phyloP scores from a whole-genome alignment of 37 sponge, comb jelly and placozoan genomes.

The Diacarnus erythraeanus region DNA sequence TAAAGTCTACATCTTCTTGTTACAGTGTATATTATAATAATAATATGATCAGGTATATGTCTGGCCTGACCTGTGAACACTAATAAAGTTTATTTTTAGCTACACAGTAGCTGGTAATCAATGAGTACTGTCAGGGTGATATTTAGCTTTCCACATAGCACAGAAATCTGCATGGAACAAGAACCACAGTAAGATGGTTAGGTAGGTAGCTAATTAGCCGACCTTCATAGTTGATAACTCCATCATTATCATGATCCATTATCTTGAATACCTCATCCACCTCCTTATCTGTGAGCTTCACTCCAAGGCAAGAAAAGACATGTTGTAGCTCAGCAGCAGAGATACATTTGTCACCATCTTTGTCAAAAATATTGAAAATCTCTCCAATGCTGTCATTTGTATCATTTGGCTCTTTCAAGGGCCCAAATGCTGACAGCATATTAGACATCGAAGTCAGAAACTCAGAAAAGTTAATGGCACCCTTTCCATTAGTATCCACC shows the following conservation, averaged over 20 bases:
- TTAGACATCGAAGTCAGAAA: conserved; percentile 99
- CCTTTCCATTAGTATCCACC: conserved; percentile 98
- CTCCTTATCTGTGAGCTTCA: conserved; percentile 8
- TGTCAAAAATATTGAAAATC: conserved; percentile 13
- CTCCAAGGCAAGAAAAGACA: conserved; percentile 5
- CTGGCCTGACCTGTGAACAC: no score
- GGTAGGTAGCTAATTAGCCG: no score
- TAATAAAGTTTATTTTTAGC: no score
- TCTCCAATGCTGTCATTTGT: conserved; percentile 84
- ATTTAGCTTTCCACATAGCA: no score
- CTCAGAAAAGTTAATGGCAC: conserved; percentile 98
- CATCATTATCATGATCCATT: conserved; percentile 11
- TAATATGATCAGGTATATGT: no score
- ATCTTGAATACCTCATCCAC: conserved; percentile 10
- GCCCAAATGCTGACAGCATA: no score
- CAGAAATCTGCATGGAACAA: no score
- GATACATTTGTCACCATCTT: background rate
- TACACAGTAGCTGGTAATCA: no score
- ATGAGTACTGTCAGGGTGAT: no score
- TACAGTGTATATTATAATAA: no score
- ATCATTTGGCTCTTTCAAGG: conserved; percentile 96
- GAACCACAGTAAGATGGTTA: no score
- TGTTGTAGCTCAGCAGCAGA: conserved; percentile 10
- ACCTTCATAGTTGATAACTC: conserved; percentile 5
- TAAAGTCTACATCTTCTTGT: no score